Percentiles rank a stretch among this genome's conserved stretches.
Evolutionary conservation across 2,888 invertebrate species (phyloP).

Genomic region (Aspidiotus rigidus): DNA sequence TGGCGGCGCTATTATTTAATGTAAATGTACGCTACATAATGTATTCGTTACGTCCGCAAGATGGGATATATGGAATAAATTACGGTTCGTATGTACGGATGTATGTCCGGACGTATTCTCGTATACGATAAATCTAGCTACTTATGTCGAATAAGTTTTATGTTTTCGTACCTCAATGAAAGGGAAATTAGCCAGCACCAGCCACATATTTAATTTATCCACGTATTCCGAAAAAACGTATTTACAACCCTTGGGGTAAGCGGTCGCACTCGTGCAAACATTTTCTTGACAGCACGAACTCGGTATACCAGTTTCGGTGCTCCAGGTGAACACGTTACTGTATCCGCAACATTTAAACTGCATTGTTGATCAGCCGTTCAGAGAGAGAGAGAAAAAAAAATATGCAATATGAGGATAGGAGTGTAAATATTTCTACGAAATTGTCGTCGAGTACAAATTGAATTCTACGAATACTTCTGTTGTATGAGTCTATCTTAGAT

Average conservation of each 20-base stretch:
- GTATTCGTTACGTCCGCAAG: no score
- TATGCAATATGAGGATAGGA: neutral
- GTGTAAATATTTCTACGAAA: neutral
- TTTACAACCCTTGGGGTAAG: slow-evolving; percentile 13
- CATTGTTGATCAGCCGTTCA: neutral
- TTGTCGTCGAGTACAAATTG: no score
- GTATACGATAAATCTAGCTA: neutral
- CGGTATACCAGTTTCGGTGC: slow-evolving; percentile 18
- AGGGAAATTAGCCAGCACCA: slow-evolving; percentile 26
- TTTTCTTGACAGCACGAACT: slow-evolving; percentile 19
- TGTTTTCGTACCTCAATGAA: slow-evolving; percentile 25
- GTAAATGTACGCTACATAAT: no score
- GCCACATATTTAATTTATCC: slow-evolving; percentile 24
- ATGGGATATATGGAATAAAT: neutral
- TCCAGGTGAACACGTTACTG: slow-evolving; percentile 26
- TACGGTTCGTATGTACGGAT: neutral
- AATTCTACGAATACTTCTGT: no score
- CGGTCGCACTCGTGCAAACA: slow-evolving; percentile 17
- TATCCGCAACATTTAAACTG: slow-evolving; percentile 32
- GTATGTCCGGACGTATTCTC: neutral
- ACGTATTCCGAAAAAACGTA: slow-evolving; percentile 13
- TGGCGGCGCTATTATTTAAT: no score
- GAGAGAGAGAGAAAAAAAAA: neutral
- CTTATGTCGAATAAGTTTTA: neutral
- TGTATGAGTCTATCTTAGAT: no score